Evolutionary conservation across 1,140 invertebrate genomes (phyloP), one percentile per base, ranked within the genome.

Genomic region (Pseudomyrmex cubaensis): DNA sequence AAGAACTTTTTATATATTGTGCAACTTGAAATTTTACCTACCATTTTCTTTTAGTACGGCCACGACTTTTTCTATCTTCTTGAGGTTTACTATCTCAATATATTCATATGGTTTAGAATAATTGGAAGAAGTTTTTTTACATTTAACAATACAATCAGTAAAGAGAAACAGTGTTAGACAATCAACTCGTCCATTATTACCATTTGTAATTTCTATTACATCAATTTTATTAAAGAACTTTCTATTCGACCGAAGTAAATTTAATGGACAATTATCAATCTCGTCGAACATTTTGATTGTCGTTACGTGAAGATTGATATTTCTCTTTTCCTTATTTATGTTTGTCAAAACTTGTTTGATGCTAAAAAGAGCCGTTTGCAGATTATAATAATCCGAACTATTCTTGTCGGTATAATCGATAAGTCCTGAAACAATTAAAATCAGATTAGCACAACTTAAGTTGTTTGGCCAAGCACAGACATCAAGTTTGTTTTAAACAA

Each of bases 251-350:
- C 98, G 99, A 10, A 99, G 96, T 83, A 99, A 93, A 90, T 98
- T 97, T 0, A 98, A 96, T 96, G 99, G 98, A 95, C 98, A 99
- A 91, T 98, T 98, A 91, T 99, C 98, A 90, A 99, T 99, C 92
- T 99, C 98, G 93, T 99, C 98, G 93, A 99, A 98, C 78, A 99
- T 98, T 94, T 99, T 98, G 95, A 99, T 99, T 95, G 99, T 97
- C 85, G 97, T 98, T 90, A 99, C 95, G 93, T 99, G 98, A 0
- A 97, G 97, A 94, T 99, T 99, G 9, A 98, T 98, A 94, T 97
- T 98, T 86, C 98, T 95, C 94, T 99, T 99, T 92, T 99, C 98
- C 95, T 99, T 98, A 93, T 99, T 99, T 72, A 99, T 99, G 92
- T 98, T 97, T 85, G 97, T 97, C 96, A 99, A 98, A 15, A 99